Conservation (phyloP, 2,888 invertebrate species). For the Melanchra persicariae region DNA sequence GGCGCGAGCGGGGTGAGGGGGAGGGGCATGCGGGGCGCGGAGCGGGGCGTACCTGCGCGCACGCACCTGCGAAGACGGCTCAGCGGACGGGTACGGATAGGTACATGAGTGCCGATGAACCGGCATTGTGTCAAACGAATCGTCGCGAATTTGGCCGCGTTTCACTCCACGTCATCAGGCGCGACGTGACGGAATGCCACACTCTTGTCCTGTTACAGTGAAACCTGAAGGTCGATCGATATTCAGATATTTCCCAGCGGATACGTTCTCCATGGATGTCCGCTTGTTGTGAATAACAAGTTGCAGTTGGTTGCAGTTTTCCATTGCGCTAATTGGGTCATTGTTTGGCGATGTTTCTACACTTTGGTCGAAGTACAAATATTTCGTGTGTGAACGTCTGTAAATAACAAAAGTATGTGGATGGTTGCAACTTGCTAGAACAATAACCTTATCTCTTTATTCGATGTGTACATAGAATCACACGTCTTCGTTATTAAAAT, state of each 20-base stretch:
- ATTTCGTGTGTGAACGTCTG: slow-evolving; percentile 48
- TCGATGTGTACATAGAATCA: slow-evolving; percentile 40
- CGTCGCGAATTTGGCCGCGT: slow-evolving; percentile 89
- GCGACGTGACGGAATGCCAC: slow-evolving; percentile 87
- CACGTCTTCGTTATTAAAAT: slow-evolving; percentile 34
- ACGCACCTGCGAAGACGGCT: slow-evolving; percentile 87
- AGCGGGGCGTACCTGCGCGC: slow-evolving; percentile 82
- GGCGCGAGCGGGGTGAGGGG: slow-evolving; percentile 65
- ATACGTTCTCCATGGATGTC: slow-evolving; percentile 51
- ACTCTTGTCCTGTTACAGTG: slow-evolving; percentile 82
- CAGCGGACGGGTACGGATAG: slow-evolving; percentile 67
- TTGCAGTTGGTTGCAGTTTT: slow-evolving; percentile 45
- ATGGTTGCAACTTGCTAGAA: slow-evolving; percentile 32
- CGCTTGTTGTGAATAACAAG: slow-evolving; percentile 57
- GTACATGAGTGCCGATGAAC: slow-evolving; percentile 83
- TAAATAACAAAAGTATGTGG: slow-evolving; percentile 29
- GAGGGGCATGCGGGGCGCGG: slow-evolving; percentile 58
- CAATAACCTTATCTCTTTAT: slow-evolving; percentile 49
- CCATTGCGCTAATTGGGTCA: slow-evolving; percentile 50
- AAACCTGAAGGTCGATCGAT: slow-evolving; percentile 86
- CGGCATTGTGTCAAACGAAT: slow-evolving; percentile 88
- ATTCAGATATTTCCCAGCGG: slow-evolving; percentile 74
- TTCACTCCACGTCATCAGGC: slow-evolving; percentile 81
- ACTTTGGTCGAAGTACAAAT: slow-evolving; percentile 6
- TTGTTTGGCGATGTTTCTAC: slow-evolving; percentile 44